Evolutionary conservation across 2,797 vertebrate species (phyloP).

Genomic region (Bucorvus abyssinicus): DNA sequence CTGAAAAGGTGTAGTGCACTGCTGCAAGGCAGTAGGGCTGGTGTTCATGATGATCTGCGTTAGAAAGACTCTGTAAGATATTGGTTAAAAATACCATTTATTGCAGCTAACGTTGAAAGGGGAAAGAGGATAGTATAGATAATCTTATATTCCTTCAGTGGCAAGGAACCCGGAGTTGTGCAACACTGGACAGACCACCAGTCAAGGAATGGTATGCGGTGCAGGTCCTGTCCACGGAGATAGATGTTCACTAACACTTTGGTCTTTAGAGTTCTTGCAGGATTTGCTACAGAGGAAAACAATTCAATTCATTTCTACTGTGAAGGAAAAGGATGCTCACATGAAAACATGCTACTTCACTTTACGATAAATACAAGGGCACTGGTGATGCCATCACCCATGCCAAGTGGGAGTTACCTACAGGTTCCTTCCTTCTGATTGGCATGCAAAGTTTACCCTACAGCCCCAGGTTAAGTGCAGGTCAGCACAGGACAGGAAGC

Average conservation of each 20-base stretch:
- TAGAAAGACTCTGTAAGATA: not conserved
- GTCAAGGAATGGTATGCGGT: not conserved
- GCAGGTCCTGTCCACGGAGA: not conserved
- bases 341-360: too few relatives aligned
- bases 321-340: too few relatives aligned
- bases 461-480: not conserved
- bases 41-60: not conserved
- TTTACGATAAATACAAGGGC: not conserved
- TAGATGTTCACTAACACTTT: not conserved
- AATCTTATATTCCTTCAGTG: not conserved
- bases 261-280: not conserved
- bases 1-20: not conserved
- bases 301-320: too few relatives aligned
- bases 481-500: not conserved
- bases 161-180: not conserved
- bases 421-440: not conserved
- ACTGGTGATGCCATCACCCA: not conserved
- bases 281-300: too few relatives aligned
- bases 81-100: not conserved
- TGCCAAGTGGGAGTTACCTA: not conserved
- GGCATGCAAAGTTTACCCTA: not conserved
- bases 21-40: not conserved
- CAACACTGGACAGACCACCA: not conserved
- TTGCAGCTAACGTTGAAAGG: not conserved
- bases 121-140: not conserved